Evolutionary conservation across 1,140 invertebrate genomes (phyloP).

Genomic region (Drosophila lacteicornis): DNA sequence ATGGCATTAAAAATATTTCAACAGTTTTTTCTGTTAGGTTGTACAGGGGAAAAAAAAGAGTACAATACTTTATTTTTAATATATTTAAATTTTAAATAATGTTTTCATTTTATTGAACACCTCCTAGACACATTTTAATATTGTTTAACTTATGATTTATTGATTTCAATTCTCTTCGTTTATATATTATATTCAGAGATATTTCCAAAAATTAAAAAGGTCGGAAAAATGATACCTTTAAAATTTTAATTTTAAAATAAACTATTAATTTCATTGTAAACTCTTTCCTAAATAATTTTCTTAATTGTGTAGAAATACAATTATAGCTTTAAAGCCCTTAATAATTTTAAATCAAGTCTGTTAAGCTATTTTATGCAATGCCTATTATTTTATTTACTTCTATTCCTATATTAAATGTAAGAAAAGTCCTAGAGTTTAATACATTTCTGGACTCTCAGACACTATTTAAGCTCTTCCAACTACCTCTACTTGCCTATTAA

Average conservation of each 20-base stretch:
- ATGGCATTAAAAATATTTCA: slow-evolving; percentile 9
- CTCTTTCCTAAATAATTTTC: too few relatives aligned
- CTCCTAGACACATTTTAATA: too few relatives aligned
- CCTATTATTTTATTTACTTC: not conserved
- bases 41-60: not conserved
- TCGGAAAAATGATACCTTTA: too few relatives aligned
- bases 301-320: slow-evolving; percentile 31
- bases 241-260: too few relatives aligned
- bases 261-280: not conserved
- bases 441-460: not conserved
- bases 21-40: not conserved
- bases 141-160: too few relatives aligned
- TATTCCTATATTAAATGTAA: not conserved
- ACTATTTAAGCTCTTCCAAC: not conserved
- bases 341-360: not conserved
- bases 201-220: too few relatives aligned
- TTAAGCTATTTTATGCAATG: not conserved
- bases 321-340: not conserved
- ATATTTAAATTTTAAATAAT: too few relatives aligned
- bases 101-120: too few relatives aligned
- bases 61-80: not conserved
- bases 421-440: fast-evolving
- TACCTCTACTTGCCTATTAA: fast-evolving
- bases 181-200: too few relatives aligned
- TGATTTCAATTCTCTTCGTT: too few relatives aligned